phyloP scores from a whole-genome alignment of 1,140 invertebrate species.

The Drosophila kikkawai region DNA sequence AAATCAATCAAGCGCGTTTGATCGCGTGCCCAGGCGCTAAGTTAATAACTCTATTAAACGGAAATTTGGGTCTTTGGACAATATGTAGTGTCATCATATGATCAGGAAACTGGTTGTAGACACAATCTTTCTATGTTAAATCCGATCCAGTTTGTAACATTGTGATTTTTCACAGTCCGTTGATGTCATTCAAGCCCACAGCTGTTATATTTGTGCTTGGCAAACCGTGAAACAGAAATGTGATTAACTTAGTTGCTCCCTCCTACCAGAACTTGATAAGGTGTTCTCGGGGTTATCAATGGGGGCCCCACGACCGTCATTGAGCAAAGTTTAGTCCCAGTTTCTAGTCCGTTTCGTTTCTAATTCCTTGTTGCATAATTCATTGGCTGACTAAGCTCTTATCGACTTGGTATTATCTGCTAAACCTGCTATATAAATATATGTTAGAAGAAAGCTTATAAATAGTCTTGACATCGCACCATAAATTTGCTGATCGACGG shows the following conservation, averaged over 20 bases:
- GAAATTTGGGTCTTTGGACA: conserved; percentile 9
- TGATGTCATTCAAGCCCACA: conserved; percentile 53
- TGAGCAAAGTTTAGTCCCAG: conserved; percentile 40
- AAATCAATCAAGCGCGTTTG: conserved; percentile 31
- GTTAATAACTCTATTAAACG: conserved; percentile 30
- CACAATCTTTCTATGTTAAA: conserved; percentile 8
- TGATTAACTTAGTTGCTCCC: conserved; percentile 24
- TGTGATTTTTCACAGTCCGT: conserved; percentile 45
- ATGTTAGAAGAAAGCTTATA: background rate
- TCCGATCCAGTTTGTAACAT: conserved; percentile 12
- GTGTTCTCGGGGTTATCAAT: conserved; percentile 37
- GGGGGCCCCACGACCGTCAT: conserved; percentile 18
- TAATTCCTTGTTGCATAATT: conserved; percentile 40
- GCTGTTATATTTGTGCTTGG: conserved; percentile 41
- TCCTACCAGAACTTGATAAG: conserved; percentile 28
- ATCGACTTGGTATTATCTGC: conserved; percentile 40
- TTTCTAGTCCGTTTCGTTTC: background rate
- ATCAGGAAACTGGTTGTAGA: conserved; percentile 5
- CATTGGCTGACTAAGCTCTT: conserved; percentile 29
- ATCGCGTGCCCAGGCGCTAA: conserved; percentile 25
- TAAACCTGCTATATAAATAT: conserved; percentile 5
- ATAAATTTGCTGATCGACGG: conserved; percentile 20
- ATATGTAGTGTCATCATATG: conserved; percentile 22
- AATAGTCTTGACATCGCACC: conserved; percentile 23
- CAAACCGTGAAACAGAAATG: conserved; percentile 36